These are phyloP conservation scores for honey bee (Apis mellifera) DNA, from an alignment of 1,140 invertebrate genomes.

Conservation along the genomic window Amel_HAv3.1 CM009941.2:14845001-14845500, in stretches of 20 bases:
- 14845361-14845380: constrained; percentile 10
- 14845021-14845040: neutral
- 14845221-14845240: constrained; percentile 65
- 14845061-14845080: too few species aligned
- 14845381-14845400: constrained; percentile 21
- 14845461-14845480: neutral
- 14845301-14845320: neutral
- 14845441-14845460: neutral
- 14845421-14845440: constrained; percentile 4
- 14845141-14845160: constrained; percentile 65
- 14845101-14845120: neutral
- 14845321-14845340: neutral
- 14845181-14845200: constrained; percentile 51
- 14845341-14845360: neutral
- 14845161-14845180: constrained; percentile 39
- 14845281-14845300: constrained; percentile 28
- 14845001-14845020: neutral
- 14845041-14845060: neutral
- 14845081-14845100: too few species aligned
- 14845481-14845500: neutral
- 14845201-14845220: constrained; percentile 69
- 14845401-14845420: constrained; percentile 18
- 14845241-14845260: constrained; percentile 73
- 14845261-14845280: constrained; percentile 60
- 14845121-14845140: neutral